phyloP scores from a whole-genome alignment of 2,888 invertebrate genomes.

The Acleris literana region DNA sequence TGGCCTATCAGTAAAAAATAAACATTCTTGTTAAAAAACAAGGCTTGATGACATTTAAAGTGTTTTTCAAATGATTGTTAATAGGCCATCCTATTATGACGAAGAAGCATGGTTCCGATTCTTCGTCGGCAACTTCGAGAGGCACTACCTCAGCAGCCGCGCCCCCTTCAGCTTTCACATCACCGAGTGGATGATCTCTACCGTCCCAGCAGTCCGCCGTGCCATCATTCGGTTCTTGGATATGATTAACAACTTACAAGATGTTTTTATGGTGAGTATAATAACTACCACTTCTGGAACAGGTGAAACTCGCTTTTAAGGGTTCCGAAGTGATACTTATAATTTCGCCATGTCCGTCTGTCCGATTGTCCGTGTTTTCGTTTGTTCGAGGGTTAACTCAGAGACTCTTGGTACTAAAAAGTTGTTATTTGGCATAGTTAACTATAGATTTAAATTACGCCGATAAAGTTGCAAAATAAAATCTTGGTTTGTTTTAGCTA shows the following conservation, averaged over 20 bases:
- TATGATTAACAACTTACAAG: conserved; percentile 75
- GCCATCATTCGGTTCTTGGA: conserved; percentile 83
- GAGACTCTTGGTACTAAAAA: too few relatives aligned
- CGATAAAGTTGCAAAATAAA: too few relatives aligned
- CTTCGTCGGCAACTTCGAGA: conserved; percentile 85
- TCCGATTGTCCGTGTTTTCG: too few relatives aligned
- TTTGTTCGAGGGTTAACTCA: too few relatives aligned
- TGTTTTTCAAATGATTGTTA: not conserved
- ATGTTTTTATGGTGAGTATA: conserved; percentile 82
- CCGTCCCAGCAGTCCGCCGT: conserved; percentile 65
- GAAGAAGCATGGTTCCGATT: conserved; percentile 80
- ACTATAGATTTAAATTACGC: too few relatives aligned
- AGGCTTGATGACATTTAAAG: not conserved
- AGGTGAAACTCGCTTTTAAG: too few relatives aligned
- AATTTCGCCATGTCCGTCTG: too few relatives aligned
- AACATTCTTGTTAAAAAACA: too few relatives aligned
- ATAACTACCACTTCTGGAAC: not conserved
- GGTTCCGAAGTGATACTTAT: too few relatives aligned
- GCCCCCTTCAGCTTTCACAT: conserved; percentile 87
- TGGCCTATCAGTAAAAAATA: too few relatives aligned
- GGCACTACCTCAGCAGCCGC: conserved; percentile 85
- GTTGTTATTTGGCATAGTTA: too few relatives aligned
- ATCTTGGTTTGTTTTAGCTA: too few relatives aligned
- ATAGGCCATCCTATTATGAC: conserved; percentile 57
- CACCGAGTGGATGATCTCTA: conserved; percentile 85